Conservation (phyloP, 1,140 invertebrate genomes). For the Atta cephalotes region DNA sequence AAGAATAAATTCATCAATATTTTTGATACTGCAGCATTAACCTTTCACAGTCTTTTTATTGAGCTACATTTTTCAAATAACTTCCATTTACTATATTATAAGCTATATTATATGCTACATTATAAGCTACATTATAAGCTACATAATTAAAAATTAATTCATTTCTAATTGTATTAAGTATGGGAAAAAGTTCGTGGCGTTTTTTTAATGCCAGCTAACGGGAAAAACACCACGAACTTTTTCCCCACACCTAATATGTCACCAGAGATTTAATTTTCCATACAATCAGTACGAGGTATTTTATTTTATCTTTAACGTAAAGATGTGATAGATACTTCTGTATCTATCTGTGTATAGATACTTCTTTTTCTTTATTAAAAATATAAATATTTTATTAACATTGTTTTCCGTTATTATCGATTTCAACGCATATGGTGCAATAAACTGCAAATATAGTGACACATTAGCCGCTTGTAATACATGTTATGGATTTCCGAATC, state of each 20-base stretch:
- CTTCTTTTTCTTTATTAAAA: neutral
- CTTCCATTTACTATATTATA: too few relatives aligned
- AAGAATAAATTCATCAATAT: neutral
- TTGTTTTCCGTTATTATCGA: neutral
- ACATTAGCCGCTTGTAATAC: slow-evolving; percentile 21
- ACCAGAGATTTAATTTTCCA: too few relatives aligned
- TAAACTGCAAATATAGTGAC: slow-evolving; percentile 5
- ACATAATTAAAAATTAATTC: too few relatives aligned
- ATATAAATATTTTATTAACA: neutral
- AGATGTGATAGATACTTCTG: neutral
- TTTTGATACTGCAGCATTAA: neutral
- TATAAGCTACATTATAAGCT: too few relatives aligned
- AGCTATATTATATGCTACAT: too few relatives aligned
- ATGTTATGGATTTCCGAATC: slow-evolving; percentile 50
- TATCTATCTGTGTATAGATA: neutral
- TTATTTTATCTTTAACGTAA: neutral
- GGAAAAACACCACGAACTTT: too few relatives aligned
- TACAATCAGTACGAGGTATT: neutral
- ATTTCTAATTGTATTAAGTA: too few relatives aligned
- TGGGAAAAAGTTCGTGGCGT: too few relatives aligned
- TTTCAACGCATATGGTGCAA: slow-evolving; percentile 20
- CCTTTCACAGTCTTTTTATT: neutral
- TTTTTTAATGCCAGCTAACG: too few relatives aligned
- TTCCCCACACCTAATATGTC: too few relatives aligned
- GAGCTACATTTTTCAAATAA: neutral